Conservation (phyloP, 2,797 vertebrate genomes). For the Coregonus suidteri region DNA sequence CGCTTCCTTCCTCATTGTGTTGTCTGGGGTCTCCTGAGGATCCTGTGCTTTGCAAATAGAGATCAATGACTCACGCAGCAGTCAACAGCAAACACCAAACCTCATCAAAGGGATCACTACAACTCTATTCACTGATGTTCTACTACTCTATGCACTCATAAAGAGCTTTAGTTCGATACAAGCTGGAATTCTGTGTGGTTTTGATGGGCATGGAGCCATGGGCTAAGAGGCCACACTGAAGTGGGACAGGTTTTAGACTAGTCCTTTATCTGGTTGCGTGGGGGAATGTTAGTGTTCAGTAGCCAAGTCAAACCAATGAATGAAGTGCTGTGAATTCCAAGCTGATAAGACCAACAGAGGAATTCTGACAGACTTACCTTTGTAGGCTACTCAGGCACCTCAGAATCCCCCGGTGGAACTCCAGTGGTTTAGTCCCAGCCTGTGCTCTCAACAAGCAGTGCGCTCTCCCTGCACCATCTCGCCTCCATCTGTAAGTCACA, state of each 20-base stretch:
- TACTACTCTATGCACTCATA: not conserved
- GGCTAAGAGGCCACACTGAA: not conserved
- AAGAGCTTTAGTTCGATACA: not conserved
- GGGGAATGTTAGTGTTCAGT: not conserved
- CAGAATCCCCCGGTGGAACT: no score
- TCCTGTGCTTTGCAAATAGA: not conserved
- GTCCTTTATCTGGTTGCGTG: not conserved
- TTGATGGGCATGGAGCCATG: no score
- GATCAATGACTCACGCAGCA: not conserved
- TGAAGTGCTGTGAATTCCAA: not conserved
- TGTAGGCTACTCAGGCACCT: conserved; percentile 28
- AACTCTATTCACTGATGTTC: no score
- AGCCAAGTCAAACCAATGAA: not conserved
- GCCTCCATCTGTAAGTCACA: conserved; percentile 57
- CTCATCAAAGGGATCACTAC: no score
- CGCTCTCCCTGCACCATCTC: conserved; percentile 45
- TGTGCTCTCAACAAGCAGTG: not conserved
- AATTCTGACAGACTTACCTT: conserved; percentile 28
- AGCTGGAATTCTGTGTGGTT: not conserved
- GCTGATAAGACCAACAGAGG: conserved; percentile 9
- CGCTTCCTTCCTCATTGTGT: conserved; percentile 39
- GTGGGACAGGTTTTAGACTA: not conserved
- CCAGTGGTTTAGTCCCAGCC: conserved; percentile 31
- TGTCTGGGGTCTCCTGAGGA: conserved; percentile 10
- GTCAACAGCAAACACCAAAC: conserved; percentile 21